A percentile compares a stretch with the other conserved stretches of the same genome.
phyloP scores from a whole-genome alignment of 64 coral and sea anemone genomes.

The Dendrophyllia cribrosa region DNA sequence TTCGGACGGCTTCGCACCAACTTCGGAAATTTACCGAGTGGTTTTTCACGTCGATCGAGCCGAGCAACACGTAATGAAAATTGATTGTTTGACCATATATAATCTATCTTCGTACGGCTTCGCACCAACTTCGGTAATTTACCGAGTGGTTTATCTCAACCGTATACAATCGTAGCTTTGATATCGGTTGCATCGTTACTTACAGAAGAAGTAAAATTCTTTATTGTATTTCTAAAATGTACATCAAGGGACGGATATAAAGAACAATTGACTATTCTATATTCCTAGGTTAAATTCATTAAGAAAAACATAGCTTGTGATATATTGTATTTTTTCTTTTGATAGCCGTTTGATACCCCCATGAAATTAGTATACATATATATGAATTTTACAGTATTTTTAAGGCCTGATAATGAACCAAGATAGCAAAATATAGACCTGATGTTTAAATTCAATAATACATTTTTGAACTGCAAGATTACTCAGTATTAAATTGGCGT shows the following conservation, averaged over 20 bases:
- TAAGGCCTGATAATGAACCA: not conserved
- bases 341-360: not conserved
- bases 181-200: not conserved
- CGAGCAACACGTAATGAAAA: slow-evolving; percentile 57
- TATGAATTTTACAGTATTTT: not conserved
- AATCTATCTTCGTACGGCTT: slow-evolving; percentile 77
- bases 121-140: slow-evolving; percentile 88
- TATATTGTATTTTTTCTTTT: slow-evolving; percentile 20
- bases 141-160: slow-evolving; percentile 91
- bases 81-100: not conserved
- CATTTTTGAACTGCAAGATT: not conserved
- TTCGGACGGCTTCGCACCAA: slow-evolving; percentile 86
- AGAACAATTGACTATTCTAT: not conserved
- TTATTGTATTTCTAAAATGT: slow-evolving; percentile 12
- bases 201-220: not conserved
- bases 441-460: not conserved
- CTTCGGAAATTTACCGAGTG: slow-evolving; percentile 96
- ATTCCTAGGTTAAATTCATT: not conserved
- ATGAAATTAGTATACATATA: slow-evolving; percentile 9
- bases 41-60: slow-evolving; percentile 88
- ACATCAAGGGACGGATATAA: not conserved
- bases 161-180: not conserved
- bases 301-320: not conserved
- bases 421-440: not conserved
- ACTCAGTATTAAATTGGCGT: too few species aligned